phyloP scores from a whole-genome alignment of 2,113 vertebrate genomes.

The Paratilapia polleni region DNA sequence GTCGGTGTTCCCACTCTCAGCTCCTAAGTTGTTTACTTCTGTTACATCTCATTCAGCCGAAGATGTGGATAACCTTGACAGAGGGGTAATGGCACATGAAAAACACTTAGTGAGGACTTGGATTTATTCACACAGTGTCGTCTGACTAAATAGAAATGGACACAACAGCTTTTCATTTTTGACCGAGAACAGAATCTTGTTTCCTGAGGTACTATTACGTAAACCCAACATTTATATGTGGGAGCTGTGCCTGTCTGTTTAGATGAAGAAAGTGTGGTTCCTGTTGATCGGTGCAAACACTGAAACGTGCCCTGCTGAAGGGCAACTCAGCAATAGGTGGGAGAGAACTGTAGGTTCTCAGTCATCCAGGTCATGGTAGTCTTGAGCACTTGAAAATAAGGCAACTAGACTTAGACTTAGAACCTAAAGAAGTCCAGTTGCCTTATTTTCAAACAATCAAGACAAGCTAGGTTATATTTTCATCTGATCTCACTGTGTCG shows the following conservation, averaged over 20 bases:
- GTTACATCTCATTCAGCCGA: background rate
- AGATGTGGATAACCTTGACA: conserved; percentile 15
- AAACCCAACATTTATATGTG: background rate
- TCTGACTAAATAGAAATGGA: background rate
- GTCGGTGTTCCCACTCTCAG: background rate
- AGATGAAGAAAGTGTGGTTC: background rate
- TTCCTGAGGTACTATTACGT: background rate
- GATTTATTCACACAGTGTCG: background rate
- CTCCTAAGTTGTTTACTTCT: conserved; percentile 19
- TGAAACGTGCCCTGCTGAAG: background rate
- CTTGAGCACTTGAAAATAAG: too few relatives aligned
- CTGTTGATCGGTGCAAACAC: background rate
- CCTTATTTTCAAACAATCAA: too few relatives aligned
- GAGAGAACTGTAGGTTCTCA: too few relatives aligned
- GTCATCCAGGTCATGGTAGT: too few relatives aligned
- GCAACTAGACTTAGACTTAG: too few relatives aligned
- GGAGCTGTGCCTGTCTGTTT: background rate
- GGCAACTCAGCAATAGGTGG: background rate
- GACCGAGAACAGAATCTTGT: background rate
- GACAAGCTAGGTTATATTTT: background rate
- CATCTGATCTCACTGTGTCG: too few relatives aligned
- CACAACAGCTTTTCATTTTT: background rate
- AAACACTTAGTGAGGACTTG: background rate
- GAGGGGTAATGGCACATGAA: background rate
- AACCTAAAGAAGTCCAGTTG: too few relatives aligned